phyloP scores from a whole-genome alignment of 1,140 invertebrate species.

The Luehdorfia chinensis region DNA sequence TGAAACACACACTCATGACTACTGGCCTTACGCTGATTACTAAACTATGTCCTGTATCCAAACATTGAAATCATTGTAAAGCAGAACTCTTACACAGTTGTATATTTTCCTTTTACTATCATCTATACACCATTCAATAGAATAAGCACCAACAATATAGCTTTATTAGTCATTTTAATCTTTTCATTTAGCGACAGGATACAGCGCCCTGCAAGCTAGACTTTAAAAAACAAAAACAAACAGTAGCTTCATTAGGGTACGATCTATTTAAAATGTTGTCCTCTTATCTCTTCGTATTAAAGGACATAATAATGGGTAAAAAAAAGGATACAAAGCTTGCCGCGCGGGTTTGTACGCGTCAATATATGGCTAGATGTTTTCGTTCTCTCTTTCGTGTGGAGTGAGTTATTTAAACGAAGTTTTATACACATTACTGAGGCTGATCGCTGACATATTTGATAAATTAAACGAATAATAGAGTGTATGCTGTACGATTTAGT shows the following conservation, averaged over 20 bases:
- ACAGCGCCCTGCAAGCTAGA: not conserved
- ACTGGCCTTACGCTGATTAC: no score
- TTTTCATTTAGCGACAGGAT: conserved; percentile 12
- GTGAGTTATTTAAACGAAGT: conserved; percentile 54
- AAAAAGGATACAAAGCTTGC: conserved; percentile 40
- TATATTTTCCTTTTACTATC: no score
- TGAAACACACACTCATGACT: no score
- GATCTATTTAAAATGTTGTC: conserved; percentile 8
- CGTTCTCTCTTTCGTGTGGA: no score
- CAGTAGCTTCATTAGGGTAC: conserved; percentile 10
- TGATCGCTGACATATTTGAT: conserved; percentile 39
- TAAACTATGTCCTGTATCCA: no score
- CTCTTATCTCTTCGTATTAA: conserved; percentile 35
- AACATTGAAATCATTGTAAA: no score
- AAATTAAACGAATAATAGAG: conserved; percentile 33
- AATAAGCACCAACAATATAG: no score
- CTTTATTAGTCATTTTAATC: no score
- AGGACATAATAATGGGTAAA: conserved; percentile 46
- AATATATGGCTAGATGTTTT: conserved; percentile 20
- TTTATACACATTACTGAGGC: conserved; percentile 30
- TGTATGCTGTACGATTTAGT: conserved; percentile 20
- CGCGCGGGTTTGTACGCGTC: conserved; percentile 15
- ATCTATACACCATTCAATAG: no score
- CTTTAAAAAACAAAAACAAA: conserved; percentile 5
- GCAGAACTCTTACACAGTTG: no score